phyloP scores from a whole-genome alignment of 2,888 invertebrate genomes.

The Andrena marginata region DNA sequence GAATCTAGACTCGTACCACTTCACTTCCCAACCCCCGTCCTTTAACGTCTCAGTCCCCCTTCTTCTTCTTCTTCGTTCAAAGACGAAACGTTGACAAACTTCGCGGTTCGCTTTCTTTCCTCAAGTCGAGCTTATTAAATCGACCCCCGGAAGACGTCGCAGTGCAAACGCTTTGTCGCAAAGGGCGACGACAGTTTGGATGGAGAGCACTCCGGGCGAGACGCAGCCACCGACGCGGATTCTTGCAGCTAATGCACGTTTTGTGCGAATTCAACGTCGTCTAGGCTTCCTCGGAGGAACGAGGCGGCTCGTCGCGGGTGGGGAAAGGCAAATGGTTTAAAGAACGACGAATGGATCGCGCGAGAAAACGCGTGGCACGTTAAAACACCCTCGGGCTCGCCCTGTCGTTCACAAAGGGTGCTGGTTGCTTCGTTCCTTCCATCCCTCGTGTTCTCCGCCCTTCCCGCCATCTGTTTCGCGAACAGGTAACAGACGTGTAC shows the following conservation, averaged over 20 bases:
- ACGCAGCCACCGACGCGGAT: not conserved
- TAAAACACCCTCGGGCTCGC: conserved; percentile 56
- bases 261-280: conserved; percentile 51
- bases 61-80: not conserved
- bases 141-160: not conserved
- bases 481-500: not conserved
- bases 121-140: conserved; percentile 45
- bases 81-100: conserved; percentile 30
- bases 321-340: conserved; percentile 47
- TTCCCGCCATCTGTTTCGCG: not conserved
- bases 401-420: conserved; percentile 38
- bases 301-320: conserved; percentile 4
- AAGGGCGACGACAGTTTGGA: not conserved
- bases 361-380: conserved; percentile 55
- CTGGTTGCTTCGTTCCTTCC: conserved; percentile 24
- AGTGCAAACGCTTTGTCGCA: not conserved
- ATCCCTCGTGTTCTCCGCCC: not conserved
- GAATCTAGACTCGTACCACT: not conserved
- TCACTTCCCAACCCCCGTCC: not conserved
- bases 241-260: conserved; percentile 57
- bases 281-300: conserved; percentile 30
- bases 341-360: conserved; percentile 46
- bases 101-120: not conserved
- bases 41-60: not conserved
- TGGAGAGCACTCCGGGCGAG: not conserved